These are phyloP conservation scores for Mola mola DNA, from an alignment of 2,113 vertebrate genomes.

Conservation along the genomic window DNA sequence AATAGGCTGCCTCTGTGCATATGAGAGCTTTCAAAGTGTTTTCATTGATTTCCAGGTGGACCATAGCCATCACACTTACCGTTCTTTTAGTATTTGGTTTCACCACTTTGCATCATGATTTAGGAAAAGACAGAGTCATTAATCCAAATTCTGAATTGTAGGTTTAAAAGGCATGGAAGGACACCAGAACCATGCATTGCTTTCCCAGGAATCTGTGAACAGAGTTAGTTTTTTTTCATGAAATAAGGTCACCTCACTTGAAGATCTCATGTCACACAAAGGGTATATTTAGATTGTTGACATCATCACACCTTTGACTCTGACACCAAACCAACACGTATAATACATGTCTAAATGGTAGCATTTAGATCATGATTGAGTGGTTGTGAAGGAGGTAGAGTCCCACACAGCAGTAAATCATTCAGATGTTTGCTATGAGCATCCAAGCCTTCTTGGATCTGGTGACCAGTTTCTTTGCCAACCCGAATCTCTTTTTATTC, in stretches of 20 bases:
- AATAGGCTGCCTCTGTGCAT: conserved; percentile 46
- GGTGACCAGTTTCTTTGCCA: conserved; percentile 29
- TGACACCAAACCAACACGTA: conserved; percentile 62
- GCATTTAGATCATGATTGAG: conserved; percentile 20
- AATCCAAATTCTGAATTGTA: conserved; percentile 35
- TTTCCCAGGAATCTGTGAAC: conserved; percentile 70
- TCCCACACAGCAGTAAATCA: conserved; percentile 45
- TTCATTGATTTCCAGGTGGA: conserved; percentile 14
- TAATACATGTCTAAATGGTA: conserved; percentile 38
- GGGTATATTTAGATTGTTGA: conserved; percentile 68
- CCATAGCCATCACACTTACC: neutral
- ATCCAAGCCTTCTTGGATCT: conserved; percentile 32
- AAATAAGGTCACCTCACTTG: conserved; percentile 72
- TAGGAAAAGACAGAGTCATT: conserved; percentile 14
- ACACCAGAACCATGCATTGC: conserved; percentile 31
- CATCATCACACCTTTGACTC: conserved; percentile 57
- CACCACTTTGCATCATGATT: too few species aligned
- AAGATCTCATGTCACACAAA: conserved; percentile 66
- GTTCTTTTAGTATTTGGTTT: too few species aligned
- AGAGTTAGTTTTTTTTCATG: conserved; percentile 65
- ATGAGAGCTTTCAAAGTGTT: conserved; percentile 14
- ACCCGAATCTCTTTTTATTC: conserved; percentile 49
- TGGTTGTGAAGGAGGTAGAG: conserved; percentile 18
- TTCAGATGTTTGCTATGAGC: neutral
- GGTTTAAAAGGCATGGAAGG: conserved; percentile 50